Evolutionary conservation across 2,113 vertebrate genomes (phyloP).

Genomic region (Tragelaphus buxtoni): DNA sequence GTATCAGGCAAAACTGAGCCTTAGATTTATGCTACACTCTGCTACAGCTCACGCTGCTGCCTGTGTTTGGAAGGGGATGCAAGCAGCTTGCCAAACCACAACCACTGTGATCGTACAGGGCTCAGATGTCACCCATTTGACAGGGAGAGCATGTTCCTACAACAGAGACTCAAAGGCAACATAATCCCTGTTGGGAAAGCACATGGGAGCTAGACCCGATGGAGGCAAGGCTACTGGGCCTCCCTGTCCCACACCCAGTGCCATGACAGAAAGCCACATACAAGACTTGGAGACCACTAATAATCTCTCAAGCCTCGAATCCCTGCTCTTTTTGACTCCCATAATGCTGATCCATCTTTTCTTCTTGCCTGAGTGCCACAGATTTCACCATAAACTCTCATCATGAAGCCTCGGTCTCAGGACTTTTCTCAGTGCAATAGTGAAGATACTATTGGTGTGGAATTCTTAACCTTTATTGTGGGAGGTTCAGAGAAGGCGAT

Average conservation of each 20-base stretch:
- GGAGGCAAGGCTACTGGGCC: background rate
- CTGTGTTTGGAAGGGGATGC: background rate
- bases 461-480: background rate
- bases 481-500: background rate
- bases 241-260: background rate
- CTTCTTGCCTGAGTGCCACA: background rate
- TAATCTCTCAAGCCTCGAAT: background rate
- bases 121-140: slow-evolving; percentile 21
- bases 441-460: background rate
- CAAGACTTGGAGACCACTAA: background rate
- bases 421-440: background rate
- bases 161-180: background rate
- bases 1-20: background rate
- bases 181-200: background rate
- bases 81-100: background rate
- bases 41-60: background rate
- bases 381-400: background rate
- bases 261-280: background rate
- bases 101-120: background rate
- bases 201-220: background rate
- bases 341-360: background rate
- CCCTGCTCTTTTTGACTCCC: background rate
- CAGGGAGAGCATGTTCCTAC: background rate
- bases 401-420: background rate
- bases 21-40: background rate